A percentile compares a stretch with the other conserved stretches of the same genome.
These are phyloP conservation scores for Phytoseiulus persimilis DNA, from an alignment of 2,888 invertebrate species.

Conservation along the genomic window DNA sequence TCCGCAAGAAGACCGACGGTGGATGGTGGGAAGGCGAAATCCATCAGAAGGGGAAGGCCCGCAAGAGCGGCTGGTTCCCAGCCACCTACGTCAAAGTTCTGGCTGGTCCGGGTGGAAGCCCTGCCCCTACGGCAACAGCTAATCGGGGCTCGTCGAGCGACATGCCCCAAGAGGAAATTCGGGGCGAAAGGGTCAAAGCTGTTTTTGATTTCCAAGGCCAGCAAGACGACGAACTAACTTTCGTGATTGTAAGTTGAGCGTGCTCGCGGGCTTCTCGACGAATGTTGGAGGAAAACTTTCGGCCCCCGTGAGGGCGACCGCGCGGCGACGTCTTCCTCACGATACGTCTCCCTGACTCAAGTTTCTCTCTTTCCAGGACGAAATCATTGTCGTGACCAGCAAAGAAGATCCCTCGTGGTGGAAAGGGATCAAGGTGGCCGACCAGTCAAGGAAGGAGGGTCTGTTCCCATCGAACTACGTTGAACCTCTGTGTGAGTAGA, in stretches of 20 bases:
- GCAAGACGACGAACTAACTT: slow-evolving; percentile 86
- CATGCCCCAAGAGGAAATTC: neutral
- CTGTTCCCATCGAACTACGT: slow-evolving; percentile 95
- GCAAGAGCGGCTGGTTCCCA: slow-evolving; percentile 97
- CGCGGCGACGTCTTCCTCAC: no score
- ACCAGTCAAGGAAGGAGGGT: slow-evolving; percentile 60
- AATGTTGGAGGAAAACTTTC: no score
- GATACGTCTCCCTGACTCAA: no score
- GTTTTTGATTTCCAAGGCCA: slow-evolving; percentile 86
- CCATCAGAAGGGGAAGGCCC: slow-evolving; percentile 69
- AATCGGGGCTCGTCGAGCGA: neutral
- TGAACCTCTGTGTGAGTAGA: slow-evolving; percentile 52
- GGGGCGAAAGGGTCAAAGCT: slow-evolving; percentile 73
- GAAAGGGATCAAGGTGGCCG: slow-evolving; percentile 60
- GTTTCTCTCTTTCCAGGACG: no score
- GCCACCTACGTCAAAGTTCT: slow-evolving; percentile 82
- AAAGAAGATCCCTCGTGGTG: slow-evolving; percentile 95
- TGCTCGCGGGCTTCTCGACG: no score
- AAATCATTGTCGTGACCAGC: slow-evolving; percentile 76
- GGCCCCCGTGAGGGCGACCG: no score
- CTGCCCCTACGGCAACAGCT: neutral
- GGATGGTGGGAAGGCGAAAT: slow-evolving; percentile 99
- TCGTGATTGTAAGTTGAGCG: slow-evolving; percentile 59
- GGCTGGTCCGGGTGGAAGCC: slow-evolving; percentile 42
- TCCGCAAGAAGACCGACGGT: slow-evolving; percentile 89